Evolutionary conservation across 2,113 vertebrate species (phyloP).

Genomic region (Campylomormyrus numenius): DNA sequence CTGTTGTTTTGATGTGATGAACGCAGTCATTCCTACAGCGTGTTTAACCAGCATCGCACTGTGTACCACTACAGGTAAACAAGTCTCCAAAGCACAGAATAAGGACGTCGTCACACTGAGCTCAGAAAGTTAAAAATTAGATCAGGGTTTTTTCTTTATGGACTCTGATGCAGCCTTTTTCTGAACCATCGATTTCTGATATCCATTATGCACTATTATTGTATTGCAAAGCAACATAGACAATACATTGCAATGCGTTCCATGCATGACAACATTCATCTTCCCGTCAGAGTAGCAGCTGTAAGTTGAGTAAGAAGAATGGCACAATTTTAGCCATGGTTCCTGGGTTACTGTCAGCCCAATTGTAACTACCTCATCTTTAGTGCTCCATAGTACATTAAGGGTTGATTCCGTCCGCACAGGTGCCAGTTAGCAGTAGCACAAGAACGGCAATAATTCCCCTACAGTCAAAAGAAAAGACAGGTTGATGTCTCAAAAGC

Average conservation of each 20-base stretch:
- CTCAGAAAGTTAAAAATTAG: not conserved
- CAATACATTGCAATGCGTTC: not conserved
- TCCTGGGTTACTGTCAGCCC: not conserved
- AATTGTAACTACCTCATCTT: not conserved
- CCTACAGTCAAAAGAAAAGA: not conserved
- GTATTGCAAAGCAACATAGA: not conserved
- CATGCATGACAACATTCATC: not conserved
- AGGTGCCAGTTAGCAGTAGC: not conserved
- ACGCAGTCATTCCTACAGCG: not conserved
- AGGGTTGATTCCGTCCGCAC: not conserved
- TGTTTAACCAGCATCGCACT: not conserved
- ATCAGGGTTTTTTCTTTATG: not conserved
- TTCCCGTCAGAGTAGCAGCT: not conserved
- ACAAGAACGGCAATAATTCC: not conserved
- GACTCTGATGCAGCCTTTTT: not conserved
- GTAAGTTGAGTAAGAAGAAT: not conserved
- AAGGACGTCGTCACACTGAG: not conserved
- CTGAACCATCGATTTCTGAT: not conserved
- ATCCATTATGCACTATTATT: not conserved
- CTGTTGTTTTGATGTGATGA: not conserved
- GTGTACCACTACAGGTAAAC: not conserved
- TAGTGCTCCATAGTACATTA: not conserved
- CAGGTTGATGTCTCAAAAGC: not conserved
- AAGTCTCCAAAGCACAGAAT: not conserved
- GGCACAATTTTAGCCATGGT: not conserved